Conservation (phyloP, 2,113 vertebrate species). For the Collichthys lucidus region DNA sequence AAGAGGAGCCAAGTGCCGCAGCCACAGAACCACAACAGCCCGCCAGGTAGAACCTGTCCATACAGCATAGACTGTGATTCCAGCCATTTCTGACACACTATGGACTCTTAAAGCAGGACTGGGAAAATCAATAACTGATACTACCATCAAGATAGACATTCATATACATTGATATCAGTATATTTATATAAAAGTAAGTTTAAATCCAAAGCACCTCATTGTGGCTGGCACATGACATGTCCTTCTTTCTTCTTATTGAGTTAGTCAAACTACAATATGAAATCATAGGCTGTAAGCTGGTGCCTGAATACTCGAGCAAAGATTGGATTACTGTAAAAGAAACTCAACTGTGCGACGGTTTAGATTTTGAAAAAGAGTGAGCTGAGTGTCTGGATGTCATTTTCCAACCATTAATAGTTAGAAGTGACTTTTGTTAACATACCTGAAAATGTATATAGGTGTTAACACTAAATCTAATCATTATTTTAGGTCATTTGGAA, state of each 20-base stretch:
- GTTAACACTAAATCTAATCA: not conserved
- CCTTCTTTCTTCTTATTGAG: not conserved
- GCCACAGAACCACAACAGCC: constrained; percentile 72
- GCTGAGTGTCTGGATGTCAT: not conserved
- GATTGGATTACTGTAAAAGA: not conserved
- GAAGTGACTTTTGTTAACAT: not conserved
- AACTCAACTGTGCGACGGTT: not conserved
- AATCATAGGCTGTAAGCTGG: not conserved
- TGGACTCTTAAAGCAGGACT: no score
- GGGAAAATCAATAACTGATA: not conserved
- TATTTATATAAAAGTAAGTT: no score
- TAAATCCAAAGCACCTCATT: no score
- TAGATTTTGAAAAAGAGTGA: not conserved
- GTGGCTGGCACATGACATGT: no score
- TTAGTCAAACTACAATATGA: not conserved
- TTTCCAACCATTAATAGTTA: not conserved
- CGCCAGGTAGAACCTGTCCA: constrained; percentile 54
- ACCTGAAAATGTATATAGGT: not conserved
- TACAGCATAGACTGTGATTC: not conserved
- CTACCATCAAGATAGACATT: not conserved
- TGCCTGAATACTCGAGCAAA: not conserved
- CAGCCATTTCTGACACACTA: no score
- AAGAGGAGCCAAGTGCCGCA: constrained; percentile 67
- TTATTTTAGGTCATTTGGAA: no score
- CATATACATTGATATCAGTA: no score